Evolutionary conservation across 2,797 vertebrate species (phyloP), one percentile per base, ranked within the genome.

Genomic region (Ciconia nigra): DNA sequence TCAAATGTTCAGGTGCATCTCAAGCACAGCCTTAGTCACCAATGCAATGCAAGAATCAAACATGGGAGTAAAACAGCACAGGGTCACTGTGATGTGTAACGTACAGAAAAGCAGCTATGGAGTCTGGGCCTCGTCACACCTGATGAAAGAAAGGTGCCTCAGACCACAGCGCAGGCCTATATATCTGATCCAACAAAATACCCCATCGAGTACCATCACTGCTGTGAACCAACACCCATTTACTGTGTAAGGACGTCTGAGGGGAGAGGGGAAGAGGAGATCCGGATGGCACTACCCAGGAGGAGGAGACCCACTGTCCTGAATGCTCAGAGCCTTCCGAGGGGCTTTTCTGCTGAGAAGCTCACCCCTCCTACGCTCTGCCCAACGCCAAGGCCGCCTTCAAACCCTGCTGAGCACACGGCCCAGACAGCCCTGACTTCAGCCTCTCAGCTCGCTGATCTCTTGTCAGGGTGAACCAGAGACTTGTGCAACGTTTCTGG

Each of bases 201-300:
- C 3, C 37, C 46, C 51, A 29, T 0, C 0, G 1, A 26, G 4
- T 2, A 51, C 44, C 39, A 24, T 1, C 7, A 1, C 5, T 1
- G 2, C 72, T 54, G 28, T 1, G 18, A 83, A 74, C 19, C 52
- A 81, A 39, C 33, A n/a, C 17, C 29, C 22, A 15, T 15, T 41
- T 9, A 1, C 29, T 21, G 2, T 0, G 14, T 5, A 31, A 51
- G 57, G 55, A 35, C 22, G 5, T 24, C 6, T 10, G 29, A 63
- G 15, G 28, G 24, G 15, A 44, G 20, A 35, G 0, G 1, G 22
- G n/a, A 61, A 35, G 20, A 35, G 20, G 47, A 57, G n/a, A 57
- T n/a, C 19, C 0, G 0, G 35, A 25, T 6, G 17, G 62, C n/a
- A 26, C 9, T 3, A 7, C 20, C 44, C 31, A 35, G 57, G 18